Percentiles rank a stretch among this genome's conserved stretches.
phyloP scores from a whole-genome alignment of 2,797 vertebrate species.

The Danio jaintianensis region DNA sequence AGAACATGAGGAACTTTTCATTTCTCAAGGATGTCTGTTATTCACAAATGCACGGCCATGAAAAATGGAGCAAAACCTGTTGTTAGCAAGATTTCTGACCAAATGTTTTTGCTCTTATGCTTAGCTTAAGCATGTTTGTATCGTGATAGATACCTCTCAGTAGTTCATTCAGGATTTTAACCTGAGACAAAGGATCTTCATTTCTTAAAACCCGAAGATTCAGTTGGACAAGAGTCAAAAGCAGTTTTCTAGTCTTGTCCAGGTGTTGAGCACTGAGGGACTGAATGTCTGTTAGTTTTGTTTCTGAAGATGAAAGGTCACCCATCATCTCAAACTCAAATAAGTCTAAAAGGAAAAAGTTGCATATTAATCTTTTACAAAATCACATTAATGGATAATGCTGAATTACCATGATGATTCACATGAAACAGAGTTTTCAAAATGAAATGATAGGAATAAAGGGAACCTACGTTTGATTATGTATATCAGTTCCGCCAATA shows the following conservation, averaged over 20 bases:
- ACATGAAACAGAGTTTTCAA: no score
- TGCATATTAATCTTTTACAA: neutral
- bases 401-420: no score
- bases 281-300: neutral
- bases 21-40: neutral
- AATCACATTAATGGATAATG: neutral
- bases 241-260: neutral
- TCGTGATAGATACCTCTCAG: neutral
- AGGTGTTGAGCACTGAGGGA: neutral
- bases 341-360: neutral
- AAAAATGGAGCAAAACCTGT: neutral
- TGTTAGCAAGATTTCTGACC: neutral
- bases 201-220: slow-evolving; percentile 11
- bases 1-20: neutral
- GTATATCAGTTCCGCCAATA: neutral
- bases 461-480: slow-evolving; percentile 1
- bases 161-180: neutral
- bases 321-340: neutral
- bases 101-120: neutral
- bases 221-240: slow-evolving; percentile 13
- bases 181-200: neutral
- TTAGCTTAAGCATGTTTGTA: neutral
- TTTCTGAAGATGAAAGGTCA: neutral
- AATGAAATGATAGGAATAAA: neutral
- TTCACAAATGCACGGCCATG: neutral